Percentiles rank a stretch among this genome's conserved stretches.
Evolutionary conservation across 2,888 invertebrate species (phyloP).

Genomic region (Caenorhabditis becei): DNA sequence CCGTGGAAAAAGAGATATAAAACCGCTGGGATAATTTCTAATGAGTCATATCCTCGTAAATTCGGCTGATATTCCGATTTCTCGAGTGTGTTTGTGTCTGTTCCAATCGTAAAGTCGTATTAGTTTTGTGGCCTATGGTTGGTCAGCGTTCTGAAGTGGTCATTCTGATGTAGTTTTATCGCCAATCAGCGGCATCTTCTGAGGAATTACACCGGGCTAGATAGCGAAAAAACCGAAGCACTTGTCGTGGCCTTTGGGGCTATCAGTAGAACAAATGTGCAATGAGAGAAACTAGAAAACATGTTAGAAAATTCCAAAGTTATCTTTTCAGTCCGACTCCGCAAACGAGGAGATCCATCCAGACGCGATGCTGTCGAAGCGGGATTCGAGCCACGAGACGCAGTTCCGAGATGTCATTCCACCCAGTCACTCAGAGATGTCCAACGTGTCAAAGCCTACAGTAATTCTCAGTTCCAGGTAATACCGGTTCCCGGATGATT

Average conservation of each 20-base stretch:
- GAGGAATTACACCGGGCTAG: constrained; percentile 39
- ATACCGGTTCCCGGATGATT: no score
- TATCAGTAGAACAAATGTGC: no score
- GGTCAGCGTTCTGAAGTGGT: constrained; percentile 26
- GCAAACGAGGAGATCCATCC: constrained; percentile 59
- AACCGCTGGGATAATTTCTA: neutral
- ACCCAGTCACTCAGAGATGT: constrained; percentile 65
- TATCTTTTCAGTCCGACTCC: constrained; percentile 66
- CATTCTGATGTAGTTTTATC: constrained; percentile 44
- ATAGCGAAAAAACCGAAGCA: neutral
- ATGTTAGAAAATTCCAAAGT: neutral
- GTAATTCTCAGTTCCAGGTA: constrained; percentile 67
- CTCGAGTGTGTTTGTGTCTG: constrained; percentile 6
- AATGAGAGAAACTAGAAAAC: no score
- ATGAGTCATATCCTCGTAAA: constrained; percentile 15
- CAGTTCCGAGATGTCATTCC: constrained; percentile 69
- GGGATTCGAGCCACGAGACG: constrained; percentile 65
- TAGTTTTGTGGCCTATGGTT: constrained; percentile 6
- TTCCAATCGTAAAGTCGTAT: constrained; percentile 23
- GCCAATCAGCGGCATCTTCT: constrained; percentile 51
- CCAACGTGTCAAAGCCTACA: constrained; percentile 58
- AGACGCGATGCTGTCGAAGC: constrained; percentile 69
- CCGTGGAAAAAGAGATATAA: neutral
- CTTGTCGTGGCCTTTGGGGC: constrained; percentile 19
- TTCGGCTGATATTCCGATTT: neutral